These are phyloP conservation scores for Lypha dubia DNA, from an alignment of 2,888 invertebrate species.

Conservation along the genomic window DNA sequence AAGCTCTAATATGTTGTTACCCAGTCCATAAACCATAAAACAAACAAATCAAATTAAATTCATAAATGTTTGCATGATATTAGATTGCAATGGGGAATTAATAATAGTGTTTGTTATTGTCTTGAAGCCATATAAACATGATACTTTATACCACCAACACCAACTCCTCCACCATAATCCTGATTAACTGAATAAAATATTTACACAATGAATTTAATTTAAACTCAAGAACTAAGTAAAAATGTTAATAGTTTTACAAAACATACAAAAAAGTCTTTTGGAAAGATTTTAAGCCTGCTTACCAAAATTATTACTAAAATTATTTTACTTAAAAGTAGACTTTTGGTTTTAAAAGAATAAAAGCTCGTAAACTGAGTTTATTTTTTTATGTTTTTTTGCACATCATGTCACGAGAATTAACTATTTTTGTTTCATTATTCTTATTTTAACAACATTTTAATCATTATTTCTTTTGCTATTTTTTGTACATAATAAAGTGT, in stretches of 20 bases:
- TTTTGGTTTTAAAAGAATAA: background rate
- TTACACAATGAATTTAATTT: slow-evolving; percentile 17
- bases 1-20: slow-evolving; percentile 77
- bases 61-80: slow-evolving; percentile 40
- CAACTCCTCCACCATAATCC: slow-evolving; percentile 20
- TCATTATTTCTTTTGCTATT: slow-evolving; percentile 33
- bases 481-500: slow-evolving; percentile 65
- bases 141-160: slow-evolving; percentile 7
- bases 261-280: background rate
- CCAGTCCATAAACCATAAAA: slow-evolving; percentile 52
- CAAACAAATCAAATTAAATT: slow-evolving; percentile 57
- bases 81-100: slow-evolving; percentile 1
- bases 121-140: slow-evolving; percentile 6
- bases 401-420: slow-evolving; percentile 25
- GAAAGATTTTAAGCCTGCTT: background rate
- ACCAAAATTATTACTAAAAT: background rate
- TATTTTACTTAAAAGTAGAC: slow-evolving; percentile 9
- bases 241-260: background rate
- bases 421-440: slow-evolving; percentile 24
- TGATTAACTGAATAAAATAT: slow-evolving; percentile 24
- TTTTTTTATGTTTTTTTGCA: background rate
- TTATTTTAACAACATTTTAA: slow-evolving; percentile 16
- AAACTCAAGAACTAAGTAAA: slow-evolving; percentile 1
- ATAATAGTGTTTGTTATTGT: slow-evolving; percentile 36
- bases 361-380: background rate